phyloP scores from a whole-genome alignment of 1,140 invertebrate genomes.

The Brachionus calyciflorus region DNA sequence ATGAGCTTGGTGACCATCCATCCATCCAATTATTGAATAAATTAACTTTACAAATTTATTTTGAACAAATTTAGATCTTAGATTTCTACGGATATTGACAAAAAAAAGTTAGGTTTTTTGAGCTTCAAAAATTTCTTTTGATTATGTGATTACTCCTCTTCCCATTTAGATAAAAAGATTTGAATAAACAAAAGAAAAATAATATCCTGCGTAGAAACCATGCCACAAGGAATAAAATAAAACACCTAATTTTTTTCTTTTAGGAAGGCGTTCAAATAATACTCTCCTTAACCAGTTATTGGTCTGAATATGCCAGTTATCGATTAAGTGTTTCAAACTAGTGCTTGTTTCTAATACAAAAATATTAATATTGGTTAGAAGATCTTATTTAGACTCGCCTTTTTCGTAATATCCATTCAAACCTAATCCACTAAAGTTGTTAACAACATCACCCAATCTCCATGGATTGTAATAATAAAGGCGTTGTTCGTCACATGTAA shows the following conservation, averaged over 20 bases:
- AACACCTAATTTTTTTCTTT: slow-evolving; percentile 66
- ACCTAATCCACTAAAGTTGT: slow-evolving; percentile 83
- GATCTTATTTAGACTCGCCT: slow-evolving; percentile 74
- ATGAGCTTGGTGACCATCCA: slow-evolving; percentile 76
- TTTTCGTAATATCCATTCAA: slow-evolving; percentile 74
- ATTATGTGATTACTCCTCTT: slow-evolving; percentile 61
- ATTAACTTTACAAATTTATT: slow-evolving; percentile 66
- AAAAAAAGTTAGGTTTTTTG: slow-evolving; percentile 62
- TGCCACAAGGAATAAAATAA: slow-evolving; percentile 94
- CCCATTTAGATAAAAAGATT: slow-evolving; percentile 64
- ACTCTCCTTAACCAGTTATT: slow-evolving; percentile 75
- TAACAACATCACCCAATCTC: slow-evolving; percentile 80
- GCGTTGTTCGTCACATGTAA: slow-evolving; percentile 66
- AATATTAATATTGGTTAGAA: slow-evolving; percentile 82
- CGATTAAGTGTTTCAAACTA: slow-evolving; percentile 64
- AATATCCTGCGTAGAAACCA: slow-evolving; percentile 93
- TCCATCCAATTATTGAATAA: slow-evolving; percentile 74
- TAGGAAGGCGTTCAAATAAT: slow-evolving; percentile 75
- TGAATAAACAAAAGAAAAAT: slow-evolving; percentile 83
- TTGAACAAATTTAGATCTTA: slow-evolving; percentile 73
- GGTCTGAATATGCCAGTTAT: slow-evolving; percentile 86
- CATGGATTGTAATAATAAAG: slow-evolving; percentile 95
- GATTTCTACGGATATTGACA: slow-evolving; percentile 65
- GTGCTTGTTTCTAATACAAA: slow-evolving; percentile 61
- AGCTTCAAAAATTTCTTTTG: not conserved